phyloP scores from a whole-genome alignment of 2,888 invertebrate species.

The Oligia latruncula region DNA sequence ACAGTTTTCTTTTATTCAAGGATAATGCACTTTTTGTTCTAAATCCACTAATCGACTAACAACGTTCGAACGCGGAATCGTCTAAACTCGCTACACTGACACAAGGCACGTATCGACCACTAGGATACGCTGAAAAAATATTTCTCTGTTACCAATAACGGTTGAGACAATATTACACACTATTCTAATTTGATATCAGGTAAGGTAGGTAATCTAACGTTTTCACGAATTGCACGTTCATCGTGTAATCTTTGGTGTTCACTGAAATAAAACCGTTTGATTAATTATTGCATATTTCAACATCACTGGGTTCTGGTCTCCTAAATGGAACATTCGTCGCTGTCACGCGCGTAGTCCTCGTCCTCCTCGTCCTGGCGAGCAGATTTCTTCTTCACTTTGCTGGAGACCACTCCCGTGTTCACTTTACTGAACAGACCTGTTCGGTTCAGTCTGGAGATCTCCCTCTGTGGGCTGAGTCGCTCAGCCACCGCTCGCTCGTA shows the following conservation, averaged over 20 bases:
- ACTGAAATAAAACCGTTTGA: constrained; percentile 69
- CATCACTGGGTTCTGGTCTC: constrained; percentile 64
- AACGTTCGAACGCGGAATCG: constrained; percentile 66
- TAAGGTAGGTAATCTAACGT: constrained; percentile 64
- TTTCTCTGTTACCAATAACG: constrained; percentile 81
- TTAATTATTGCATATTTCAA: constrained; percentile 67
- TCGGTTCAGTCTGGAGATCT: constrained; percentile 80
- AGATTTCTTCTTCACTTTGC: constrained; percentile 78
- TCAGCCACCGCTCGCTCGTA: constrained; percentile 87
- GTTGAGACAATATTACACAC: constrained; percentile 67
- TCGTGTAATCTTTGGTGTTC: constrained; percentile 84
- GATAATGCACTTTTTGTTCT: constrained; percentile 67
- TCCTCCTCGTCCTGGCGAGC: constrained; percentile 84
- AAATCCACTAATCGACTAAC: constrained; percentile 64
- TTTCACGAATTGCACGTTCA: constrained; percentile 72
- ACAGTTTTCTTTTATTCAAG: constrained; percentile 64
- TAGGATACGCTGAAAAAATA: constrained; percentile 88
- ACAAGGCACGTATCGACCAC: constrained; percentile 86
- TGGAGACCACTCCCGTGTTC: constrained; percentile 85
- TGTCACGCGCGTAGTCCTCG: constrained; percentile 89
- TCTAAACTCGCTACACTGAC: constrained; percentile 75
- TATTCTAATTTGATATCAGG: constrained; percentile 70
- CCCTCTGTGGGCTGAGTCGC: constrained; percentile 83
- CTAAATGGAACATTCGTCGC: constrained; percentile 92
- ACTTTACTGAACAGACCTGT: constrained; percentile 86